Conservation (phyloP, 1,140 invertebrate species). For the Hypsibius dujardini region DNA sequence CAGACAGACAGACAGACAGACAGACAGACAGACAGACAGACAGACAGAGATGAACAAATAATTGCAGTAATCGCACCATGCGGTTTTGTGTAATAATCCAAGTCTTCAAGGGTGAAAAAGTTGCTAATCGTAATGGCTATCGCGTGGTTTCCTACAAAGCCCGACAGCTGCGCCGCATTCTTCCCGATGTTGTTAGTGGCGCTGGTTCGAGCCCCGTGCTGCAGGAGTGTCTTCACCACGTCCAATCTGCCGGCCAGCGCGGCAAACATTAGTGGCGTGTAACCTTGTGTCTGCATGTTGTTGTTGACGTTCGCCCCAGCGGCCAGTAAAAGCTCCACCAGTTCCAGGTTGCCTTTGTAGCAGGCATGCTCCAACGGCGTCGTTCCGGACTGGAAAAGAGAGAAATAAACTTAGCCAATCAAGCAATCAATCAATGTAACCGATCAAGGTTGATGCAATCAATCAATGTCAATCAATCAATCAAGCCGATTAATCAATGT, state of each 20-base stretch:
- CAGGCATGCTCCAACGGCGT: conserved; percentile 85
- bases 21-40: too few species aligned
- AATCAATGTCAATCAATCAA: neutral
- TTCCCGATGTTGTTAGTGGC: conserved; percentile 68
- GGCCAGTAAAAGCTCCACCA: conserved; percentile 69
- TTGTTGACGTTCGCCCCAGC: conserved; percentile 82
- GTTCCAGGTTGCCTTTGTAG: conserved; percentile 74
- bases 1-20: too few species aligned
- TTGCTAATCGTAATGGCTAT: conserved; percentile 87
- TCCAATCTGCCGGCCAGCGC: conserved; percentile 72
- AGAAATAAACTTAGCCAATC: conserved; percentile 26
- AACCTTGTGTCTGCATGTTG: conserved; percentile 71
- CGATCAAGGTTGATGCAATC: neutral
- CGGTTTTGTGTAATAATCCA: conserved; percentile 62
- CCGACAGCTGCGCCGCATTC: conserved; percentile 88
- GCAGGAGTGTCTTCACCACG: conserved; percentile 61
- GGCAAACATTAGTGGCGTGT: conserved; percentile 88
- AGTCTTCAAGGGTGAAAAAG: conserved; percentile 61
- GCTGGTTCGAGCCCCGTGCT: conserved; percentile 57
- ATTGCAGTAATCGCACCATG: conserved; percentile 40
- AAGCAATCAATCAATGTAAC: neutral
- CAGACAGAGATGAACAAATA: conserved; percentile 13
- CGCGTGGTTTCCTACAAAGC: conserved; percentile 82
- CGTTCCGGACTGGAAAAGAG: conserved; percentile 63
- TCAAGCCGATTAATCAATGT: neutral